Base-by-base conservation (phyloP, 2,797 vertebrate species). In the Enoplosus armatus region DNA sequence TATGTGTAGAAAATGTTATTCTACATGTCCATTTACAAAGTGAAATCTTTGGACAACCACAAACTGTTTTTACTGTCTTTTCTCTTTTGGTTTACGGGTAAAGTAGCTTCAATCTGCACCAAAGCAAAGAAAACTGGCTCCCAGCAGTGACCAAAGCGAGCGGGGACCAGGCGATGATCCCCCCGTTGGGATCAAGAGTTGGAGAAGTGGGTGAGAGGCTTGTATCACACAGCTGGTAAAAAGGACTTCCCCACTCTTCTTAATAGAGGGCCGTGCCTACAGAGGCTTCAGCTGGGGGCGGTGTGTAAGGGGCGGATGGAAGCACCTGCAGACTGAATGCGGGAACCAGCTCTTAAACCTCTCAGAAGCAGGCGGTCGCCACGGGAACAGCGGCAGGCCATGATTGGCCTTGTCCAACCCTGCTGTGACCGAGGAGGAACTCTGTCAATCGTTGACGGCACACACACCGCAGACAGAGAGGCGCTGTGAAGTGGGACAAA, bases 261-360 rank as follows among this genome's bases (percentile, higher is more conserved):
- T 74, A 84, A 89, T 48, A 56, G 58, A 45, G 33, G 74, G 33
- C 53, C 18, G 37, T 77, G 78, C 50, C 84, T 45, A 24, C 39
- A 35, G 69, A 85, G 71, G 67, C 56, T 85, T 86, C 55, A 72
- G 74, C 75, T 72, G 71, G 71, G 55, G 71, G 80, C 1, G 15
- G 64, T 76, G 70, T 65, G 78, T 66, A 2, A 79, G 45, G 64
- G 82, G 77, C 83, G 85, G 85, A 84, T 77, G 72, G 83, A 88
- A 75, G 86, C 89, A 92, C 86, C 93, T 90, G 87, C 84, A 85
- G 78, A 58, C 72, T 88, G 73, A 92, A 91, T 87, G 89, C 79
- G 78, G 84, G 92, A 94, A 93, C 86, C 79, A 41, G 72, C 84
- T 87, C 82, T 84, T 73, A 72, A 85, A 87, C 68, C 86, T 76